Conservation (phyloP, 2,113 vertebrate species). For the Brachyistius frenatus region DNA sequence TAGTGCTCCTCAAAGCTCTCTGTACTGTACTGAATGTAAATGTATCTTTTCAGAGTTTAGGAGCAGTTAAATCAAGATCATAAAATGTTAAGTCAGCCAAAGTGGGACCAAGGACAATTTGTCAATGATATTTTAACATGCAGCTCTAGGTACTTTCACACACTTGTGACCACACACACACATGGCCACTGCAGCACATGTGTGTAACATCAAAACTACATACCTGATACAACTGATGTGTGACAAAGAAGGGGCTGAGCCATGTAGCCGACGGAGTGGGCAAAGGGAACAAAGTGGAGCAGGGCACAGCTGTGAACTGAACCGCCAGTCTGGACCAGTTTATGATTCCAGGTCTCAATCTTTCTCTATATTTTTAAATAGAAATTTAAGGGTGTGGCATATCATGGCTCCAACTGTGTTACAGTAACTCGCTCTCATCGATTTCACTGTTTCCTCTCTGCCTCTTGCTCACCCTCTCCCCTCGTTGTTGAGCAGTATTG, state of each 20-base stretch:
- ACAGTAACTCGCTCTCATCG: conserved; percentile 57
- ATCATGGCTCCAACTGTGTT: conserved; percentile 18
- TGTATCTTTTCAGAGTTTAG: not conserved
- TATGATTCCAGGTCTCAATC: not conserved
- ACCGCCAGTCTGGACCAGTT: not conserved
- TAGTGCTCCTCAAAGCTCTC: not conserved
- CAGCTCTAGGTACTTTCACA: conserved; percentile 26
- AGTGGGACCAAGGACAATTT: conserved; percentile 57
- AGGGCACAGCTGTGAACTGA: conserved; percentile 9
- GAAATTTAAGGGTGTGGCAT: not conserved
- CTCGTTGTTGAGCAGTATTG: conserved; percentile 47
- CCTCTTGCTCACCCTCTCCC: not conserved
- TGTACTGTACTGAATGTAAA: not conserved
- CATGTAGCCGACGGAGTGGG: conserved; percentile 54
- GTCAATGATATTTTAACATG: conserved; percentile 4
- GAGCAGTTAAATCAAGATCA: not conserved
- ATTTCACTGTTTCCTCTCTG: conserved; percentile 43
- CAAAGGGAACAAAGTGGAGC: conserved; percentile 2
- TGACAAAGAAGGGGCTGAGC: conserved; percentile 65
- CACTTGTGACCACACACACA: conserved; percentile 45
- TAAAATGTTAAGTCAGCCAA: conserved; percentile 49
- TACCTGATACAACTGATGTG: conserved; percentile 21
- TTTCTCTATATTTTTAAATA: not conserved
- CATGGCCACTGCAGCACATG: conserved; percentile 60
- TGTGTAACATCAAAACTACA: conserved; percentile 56